phyloP scores from a whole-genome alignment of 2,888 invertebrate species.

The Smittia aterrima region DNA sequence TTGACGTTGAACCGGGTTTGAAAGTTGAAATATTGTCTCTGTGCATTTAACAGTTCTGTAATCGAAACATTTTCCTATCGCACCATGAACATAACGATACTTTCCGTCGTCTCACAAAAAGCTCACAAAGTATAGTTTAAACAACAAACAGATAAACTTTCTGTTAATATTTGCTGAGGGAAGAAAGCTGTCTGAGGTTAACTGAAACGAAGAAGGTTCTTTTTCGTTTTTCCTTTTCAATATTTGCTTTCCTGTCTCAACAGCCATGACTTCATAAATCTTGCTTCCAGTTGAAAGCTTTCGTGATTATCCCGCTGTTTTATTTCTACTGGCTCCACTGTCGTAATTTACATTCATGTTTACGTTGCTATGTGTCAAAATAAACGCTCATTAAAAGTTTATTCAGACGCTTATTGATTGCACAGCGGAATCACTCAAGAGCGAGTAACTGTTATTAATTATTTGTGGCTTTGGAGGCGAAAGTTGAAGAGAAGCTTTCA shows the following conservation, averaged over 20 bases:
- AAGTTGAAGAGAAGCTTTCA: too few species aligned
- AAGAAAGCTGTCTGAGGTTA: not conserved
- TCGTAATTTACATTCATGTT: not conserved
- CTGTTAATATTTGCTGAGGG: not conserved
- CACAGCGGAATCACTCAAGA: not conserved
- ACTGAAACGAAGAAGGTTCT: not conserved
- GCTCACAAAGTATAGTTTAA: not conserved
- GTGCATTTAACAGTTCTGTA: too few species aligned
- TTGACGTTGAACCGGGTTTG: not conserved
- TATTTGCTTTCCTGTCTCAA: not conserved
- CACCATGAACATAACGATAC: too few species aligned
- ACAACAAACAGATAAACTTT: not conserved
- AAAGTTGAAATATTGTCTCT: too few species aligned
- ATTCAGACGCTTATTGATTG: not conserved
- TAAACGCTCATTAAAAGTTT: not conserved
- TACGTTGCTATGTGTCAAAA: not conserved
- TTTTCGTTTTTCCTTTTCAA: not conserved
- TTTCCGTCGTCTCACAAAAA: too few species aligned
- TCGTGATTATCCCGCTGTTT: too few species aligned
- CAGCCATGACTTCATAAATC: not conserved
- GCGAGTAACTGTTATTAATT: not conserved
- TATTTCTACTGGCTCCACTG: not conserved
- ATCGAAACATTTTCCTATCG: too few species aligned
- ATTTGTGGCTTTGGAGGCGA: not conserved
- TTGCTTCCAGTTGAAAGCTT: not conserved